phyloP scores from a whole-genome alignment of 2,888 invertebrate species.

The Tetrapedia diversipes region DNA sequence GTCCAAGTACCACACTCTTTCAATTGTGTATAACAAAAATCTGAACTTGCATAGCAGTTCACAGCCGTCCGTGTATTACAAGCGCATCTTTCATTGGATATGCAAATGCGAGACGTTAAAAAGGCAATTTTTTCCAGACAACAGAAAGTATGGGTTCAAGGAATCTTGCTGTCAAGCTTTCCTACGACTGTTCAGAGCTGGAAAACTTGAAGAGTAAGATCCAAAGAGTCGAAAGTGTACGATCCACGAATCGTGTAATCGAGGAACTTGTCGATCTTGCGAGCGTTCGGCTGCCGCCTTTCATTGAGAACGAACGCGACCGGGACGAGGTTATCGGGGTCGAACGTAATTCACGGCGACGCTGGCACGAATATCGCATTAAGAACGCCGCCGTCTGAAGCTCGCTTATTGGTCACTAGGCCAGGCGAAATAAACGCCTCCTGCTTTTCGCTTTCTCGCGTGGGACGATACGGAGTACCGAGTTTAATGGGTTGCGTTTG shows the following conservation, averaged over 20 bases:
- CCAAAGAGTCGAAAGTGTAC: not conserved
- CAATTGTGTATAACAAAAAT: too few species aligned
- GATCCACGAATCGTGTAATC: slow-evolving; percentile 17
- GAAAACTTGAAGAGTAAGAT: slow-evolving; percentile 34
- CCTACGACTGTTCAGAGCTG: too few species aligned
- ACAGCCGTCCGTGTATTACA: too few species aligned
- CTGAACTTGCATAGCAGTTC: too few species aligned
- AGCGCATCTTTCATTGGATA: too few species aligned
- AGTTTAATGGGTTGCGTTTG: slow-evolving; percentile 4
- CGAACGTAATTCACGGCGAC: slow-evolving; percentile 38
- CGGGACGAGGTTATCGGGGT: slow-evolving; percentile 29
- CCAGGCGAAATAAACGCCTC: slow-evolving; percentile 22
- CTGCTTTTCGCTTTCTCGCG: slow-evolving; percentile 15
- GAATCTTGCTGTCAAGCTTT: too few species aligned
- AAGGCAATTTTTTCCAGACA: too few species aligned
- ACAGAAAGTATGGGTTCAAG: too few species aligned
- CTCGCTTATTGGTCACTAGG: slow-evolving; percentile 42
- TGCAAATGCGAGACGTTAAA: too few species aligned
- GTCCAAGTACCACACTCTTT: too few species aligned
- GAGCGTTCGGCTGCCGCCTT: slow-evolving; percentile 20
- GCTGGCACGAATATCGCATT: slow-evolving; percentile 44
- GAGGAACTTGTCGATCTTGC: slow-evolving; percentile 4
- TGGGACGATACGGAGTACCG: not conserved
- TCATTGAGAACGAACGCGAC: slow-evolving; percentile 32
- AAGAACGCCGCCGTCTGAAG: slow-evolving; percentile 26